Percentiles rank a stretch among this genome's conserved stretches.
Evolutionary conservation across 2,797 vertebrate species (phyloP).

Genomic region (Artibeus lituratus): DNA sequence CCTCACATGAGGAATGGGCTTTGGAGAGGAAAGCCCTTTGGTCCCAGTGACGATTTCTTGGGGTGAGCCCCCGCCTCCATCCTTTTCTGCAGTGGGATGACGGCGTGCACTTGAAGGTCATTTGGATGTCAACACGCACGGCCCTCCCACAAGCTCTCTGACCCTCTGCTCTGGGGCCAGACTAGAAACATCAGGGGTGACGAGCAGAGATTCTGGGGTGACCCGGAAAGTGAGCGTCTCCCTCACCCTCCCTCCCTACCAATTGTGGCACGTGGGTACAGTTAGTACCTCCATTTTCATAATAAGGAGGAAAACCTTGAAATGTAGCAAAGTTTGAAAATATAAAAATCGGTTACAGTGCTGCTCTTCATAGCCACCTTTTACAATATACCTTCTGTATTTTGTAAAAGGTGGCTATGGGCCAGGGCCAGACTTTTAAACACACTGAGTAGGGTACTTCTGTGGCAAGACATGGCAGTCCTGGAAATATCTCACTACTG

Average conservation of each 20-base stretch:
- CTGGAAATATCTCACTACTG: not conserved
- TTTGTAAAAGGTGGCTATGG: no score
- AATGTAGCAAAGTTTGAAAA: not conserved
- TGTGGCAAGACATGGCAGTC: not conserved
- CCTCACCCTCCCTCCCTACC: not conserved
- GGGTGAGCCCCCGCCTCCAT: not conserved
- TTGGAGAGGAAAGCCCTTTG: not conserved
- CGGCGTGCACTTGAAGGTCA: not conserved
- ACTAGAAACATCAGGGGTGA: not conserved
- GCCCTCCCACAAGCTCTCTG: not conserved
- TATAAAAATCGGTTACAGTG: not conserved
- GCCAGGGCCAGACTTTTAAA: not conserved
- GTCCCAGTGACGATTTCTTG: not conserved
- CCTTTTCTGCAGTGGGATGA: accelerated
- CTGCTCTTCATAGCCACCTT: not conserved
- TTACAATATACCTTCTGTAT: not conserved
- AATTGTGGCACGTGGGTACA: accelerated
- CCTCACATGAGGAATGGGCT: not conserved
- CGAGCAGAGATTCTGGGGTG: not conserved
- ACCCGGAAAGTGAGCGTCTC: not conserved
- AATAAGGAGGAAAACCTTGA: not conserved
- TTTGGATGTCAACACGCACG: no score
- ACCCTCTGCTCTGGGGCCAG: not conserved
- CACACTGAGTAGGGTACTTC: not conserved
- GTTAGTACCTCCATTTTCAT: not conserved